phyloP scores from a whole-genome alignment of 2,113 vertebrate genomes.

The Synchiropus splendidus region DNA sequence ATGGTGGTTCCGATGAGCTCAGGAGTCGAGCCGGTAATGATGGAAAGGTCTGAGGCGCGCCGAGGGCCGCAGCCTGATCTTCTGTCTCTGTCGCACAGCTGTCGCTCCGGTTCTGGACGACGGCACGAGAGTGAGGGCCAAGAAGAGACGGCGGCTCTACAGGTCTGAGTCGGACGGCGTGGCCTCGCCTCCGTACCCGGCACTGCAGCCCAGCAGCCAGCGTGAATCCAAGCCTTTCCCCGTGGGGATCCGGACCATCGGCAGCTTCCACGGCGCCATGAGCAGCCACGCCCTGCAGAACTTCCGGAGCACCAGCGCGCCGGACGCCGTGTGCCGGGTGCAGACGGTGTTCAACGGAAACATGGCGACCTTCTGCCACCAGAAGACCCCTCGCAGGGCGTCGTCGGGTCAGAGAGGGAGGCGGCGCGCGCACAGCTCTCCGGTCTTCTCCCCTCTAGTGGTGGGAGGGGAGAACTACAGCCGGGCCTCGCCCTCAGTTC shows the following conservation, averaged over 20 bases:
- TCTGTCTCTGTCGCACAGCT: not conserved
- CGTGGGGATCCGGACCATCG: constrained; percentile 44
- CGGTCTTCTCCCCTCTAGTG: constrained; percentile 52
- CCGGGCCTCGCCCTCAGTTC: constrained; percentile 49
- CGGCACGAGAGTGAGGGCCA: constrained; percentile 22
- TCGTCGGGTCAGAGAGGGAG: constrained; percentile 39
- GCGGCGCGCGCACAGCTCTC: constrained; percentile 50
- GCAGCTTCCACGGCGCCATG: constrained; percentile 54
- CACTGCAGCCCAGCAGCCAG: constrained; percentile 28
- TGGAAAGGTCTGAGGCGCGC: constrained; percentile 9
- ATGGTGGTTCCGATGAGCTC: constrained; percentile 69
- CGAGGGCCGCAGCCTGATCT: not conserved
- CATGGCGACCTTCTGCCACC: constrained; percentile 39
- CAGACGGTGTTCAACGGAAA: constrained; percentile 23
- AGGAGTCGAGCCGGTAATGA: constrained; percentile 18
- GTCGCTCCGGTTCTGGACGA: constrained; percentile 11
- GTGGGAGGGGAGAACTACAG: constrained; percentile 63
- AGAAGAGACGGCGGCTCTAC: constrained; percentile 65
- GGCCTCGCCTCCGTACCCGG: constrained; percentile 19
- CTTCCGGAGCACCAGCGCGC: constrained; percentile 5
- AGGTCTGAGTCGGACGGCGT: constrained; percentile 63
- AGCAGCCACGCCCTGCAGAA: constrained; percentile 33
- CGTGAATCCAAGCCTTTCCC: constrained; percentile 50
- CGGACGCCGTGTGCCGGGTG: constrained; percentile 10
- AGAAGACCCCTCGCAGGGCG: constrained; percentile 30